Evolutionary conservation across 2,888 invertebrate species (phyloP).

Genomic region (Plebejus argus): DNA sequence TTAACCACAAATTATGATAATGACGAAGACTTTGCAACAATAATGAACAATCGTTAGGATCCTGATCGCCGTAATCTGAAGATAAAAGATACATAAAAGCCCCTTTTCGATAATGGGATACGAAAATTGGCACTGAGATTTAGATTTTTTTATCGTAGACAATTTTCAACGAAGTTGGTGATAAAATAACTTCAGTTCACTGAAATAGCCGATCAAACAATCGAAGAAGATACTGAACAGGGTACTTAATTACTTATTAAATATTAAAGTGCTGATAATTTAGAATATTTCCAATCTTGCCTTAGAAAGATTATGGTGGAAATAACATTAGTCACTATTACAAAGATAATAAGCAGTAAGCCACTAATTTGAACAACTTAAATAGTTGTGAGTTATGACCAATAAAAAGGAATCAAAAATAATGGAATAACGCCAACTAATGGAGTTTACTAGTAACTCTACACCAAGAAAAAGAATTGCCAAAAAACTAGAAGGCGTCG

Average conservation of each 20-base stretch:
- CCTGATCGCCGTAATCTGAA: not conserved
- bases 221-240: too few relatives aligned
- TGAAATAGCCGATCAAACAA: too few relatives aligned
- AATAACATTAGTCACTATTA: too few relatives aligned
- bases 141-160: not conserved
- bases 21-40: not conserved
- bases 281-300: too few relatives aligned
- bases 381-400: too few relatives aligned
- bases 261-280: not conserved
- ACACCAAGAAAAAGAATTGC: slow-evolving; percentile 9
- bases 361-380: too few relatives aligned
- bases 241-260: too few relatives aligned
- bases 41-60: slow-evolving; percentile 23
- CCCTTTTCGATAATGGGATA: slow-evolving; percentile 6
- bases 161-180: not conserved
- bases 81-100: not conserved
- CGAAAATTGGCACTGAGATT: not conserved
- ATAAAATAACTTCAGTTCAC: not conserved
- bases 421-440: not conserved
- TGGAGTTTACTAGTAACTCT: slow-evolving; percentile 5
- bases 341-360: too few relatives aligned
- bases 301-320: too few relatives aligned
- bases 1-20: too few relatives aligned
- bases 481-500: not conserved
- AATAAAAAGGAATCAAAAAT: not conserved